Conservation (phyloP, 2,797 vertebrate species). For the Halcyon chelicuti region DNA sequence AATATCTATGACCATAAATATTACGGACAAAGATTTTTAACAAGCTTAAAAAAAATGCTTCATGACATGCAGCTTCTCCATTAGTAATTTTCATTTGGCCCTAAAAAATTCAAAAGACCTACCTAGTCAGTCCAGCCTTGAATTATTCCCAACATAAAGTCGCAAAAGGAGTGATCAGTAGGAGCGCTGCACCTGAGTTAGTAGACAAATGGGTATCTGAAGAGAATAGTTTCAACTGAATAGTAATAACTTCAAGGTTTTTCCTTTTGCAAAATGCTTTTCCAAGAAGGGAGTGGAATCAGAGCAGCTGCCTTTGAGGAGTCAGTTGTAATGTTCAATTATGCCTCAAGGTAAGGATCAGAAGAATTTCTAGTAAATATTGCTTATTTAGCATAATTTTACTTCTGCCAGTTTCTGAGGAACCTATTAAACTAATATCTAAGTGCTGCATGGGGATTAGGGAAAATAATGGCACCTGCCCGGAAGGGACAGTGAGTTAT, state of each 20-base stretch:
- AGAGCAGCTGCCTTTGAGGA: not conserved
- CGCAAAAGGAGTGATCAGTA: not conserved
- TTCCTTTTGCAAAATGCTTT: not conserved
- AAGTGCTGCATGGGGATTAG: conserved; percentile 8
- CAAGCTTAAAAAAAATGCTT: not conserved
- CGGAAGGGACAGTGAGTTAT: not conserved
- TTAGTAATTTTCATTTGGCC: not conserved
- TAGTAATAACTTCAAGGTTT: not conserved
- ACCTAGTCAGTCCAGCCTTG: not conserved
- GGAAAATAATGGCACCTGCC: conserved; percentile 14
- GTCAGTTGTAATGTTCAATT: not conserved
- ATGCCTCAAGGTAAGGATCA: conserved; percentile 16
- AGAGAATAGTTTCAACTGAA: not conserved
- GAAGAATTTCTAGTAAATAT: conserved; percentile 52
- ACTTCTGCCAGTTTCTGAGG: conserved; percentile 11
- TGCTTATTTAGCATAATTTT: conserved; percentile 46
- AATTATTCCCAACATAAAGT: not conserved
- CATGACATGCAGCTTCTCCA: not conserved
- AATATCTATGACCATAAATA: not conserved
- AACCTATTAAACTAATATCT: conserved; percentile 11
- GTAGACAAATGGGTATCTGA: not conserved
- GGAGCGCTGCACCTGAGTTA: not conserved
- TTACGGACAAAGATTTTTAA: not conserved
- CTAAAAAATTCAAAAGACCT: not conserved
- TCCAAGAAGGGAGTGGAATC: not conserved